These are phyloP conservation scores for Drosophila greeni DNA, from an alignment of 2,888 invertebrate species.

Conservation along the genomic window DNA sequence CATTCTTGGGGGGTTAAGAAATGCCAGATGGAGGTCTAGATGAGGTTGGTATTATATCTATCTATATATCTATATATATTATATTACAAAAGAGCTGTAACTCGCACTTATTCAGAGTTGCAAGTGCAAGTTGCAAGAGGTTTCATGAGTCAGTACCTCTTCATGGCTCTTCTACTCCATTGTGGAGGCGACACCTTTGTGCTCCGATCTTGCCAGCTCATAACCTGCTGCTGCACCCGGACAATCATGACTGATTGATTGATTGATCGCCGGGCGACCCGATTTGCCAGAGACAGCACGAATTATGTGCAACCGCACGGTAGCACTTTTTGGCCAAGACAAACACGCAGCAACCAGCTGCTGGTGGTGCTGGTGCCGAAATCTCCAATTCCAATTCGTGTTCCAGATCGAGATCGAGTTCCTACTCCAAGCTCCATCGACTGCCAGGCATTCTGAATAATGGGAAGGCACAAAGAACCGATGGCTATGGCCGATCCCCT, in stretches of 20 bases:
- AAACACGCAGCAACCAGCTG: conserved; percentile 28
- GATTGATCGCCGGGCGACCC: conserved; percentile 47
- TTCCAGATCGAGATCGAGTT: background rate
- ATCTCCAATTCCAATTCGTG: conserved; percentile 21
- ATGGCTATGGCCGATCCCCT: conserved; percentile 12
- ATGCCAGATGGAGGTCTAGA: background rate
- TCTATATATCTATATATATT: background rate
- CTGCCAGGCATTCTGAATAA: conserved; percentile 42
- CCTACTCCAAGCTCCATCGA: conserved; percentile 6
- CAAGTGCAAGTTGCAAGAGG: no score
- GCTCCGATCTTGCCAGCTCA: conserved; percentile 15
- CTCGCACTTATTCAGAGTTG: background rate
- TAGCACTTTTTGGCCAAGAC: conserved; percentile 20
- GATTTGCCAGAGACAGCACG: conserved; percentile 44
- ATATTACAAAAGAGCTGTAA: background rate
- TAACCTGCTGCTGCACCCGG: conserved; percentile 23
- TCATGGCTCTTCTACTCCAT: background rate
- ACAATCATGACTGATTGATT: conserved; percentile 43
- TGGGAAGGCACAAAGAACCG: conserved; percentile 42
- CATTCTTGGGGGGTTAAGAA: conserved; percentile 5
- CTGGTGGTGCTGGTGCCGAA: conserved; percentile 28
- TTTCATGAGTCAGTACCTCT: background rate
- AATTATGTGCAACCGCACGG: conserved; percentile 41
- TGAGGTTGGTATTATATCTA: no score
- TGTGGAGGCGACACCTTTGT: conserved; percentile 10